Evolutionary conservation across 2,888 invertebrate species (phyloP).

Genomic region (Beris chalybata): DNA sequence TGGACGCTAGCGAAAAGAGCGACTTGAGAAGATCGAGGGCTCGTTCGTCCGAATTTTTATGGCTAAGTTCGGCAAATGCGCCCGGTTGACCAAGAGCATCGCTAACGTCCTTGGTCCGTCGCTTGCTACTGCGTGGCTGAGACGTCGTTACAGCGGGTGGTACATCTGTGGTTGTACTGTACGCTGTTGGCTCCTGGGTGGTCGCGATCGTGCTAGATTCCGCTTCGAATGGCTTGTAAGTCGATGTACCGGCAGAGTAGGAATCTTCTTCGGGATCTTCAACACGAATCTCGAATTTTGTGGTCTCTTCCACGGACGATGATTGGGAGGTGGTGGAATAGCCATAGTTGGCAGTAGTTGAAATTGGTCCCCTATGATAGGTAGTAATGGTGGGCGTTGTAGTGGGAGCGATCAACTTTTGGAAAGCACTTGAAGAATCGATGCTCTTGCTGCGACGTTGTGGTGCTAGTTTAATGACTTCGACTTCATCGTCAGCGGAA

Average conservation of each 20-base stretch:
- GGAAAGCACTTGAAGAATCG: slow-evolving; percentile 11
- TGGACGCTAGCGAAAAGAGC: slow-evolving; percentile 79
- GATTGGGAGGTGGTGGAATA: slow-evolving; percentile 13
- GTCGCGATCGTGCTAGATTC: slow-evolving; percentile 44
- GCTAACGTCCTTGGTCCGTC: slow-evolving; percentile 40
- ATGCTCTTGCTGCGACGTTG: slow-evolving; percentile 42
- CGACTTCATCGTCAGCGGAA: slow-evolving; percentile 45
- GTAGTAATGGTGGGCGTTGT: slow-evolving; percentile 42
- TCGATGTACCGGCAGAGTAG: slow-evolving; percentile 9
- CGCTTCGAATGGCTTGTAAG: slow-evolving; percentile 15
- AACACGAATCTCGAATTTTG: slow-evolving; percentile 53
- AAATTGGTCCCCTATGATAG: slow-evolving; percentile 28
- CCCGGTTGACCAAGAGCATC: slow-evolving; percentile 44
- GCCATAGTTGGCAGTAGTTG: slow-evolving; percentile 23
- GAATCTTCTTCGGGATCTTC: slow-evolving; percentile 47
- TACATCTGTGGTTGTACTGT: slow-evolving; percentile 41
- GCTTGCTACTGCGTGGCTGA: slow-evolving; percentile 44
- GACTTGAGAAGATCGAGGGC: slow-evolving; percentile 82
- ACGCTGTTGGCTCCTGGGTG: slow-evolving; percentile 42
- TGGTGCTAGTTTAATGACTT: slow-evolving; percentile 41
- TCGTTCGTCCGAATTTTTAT: slow-evolving; percentile 69
- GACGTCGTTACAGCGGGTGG: slow-evolving; percentile 43
- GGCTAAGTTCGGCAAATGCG: slow-evolving; percentile 56
- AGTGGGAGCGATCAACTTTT: slow-evolving; percentile 35
- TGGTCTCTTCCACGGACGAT: slow-evolving; percentile 48